Evolutionary conservation across 2,888 invertebrate genomes (phyloP).

Genomic region (Antheraea yamamai): DNA sequence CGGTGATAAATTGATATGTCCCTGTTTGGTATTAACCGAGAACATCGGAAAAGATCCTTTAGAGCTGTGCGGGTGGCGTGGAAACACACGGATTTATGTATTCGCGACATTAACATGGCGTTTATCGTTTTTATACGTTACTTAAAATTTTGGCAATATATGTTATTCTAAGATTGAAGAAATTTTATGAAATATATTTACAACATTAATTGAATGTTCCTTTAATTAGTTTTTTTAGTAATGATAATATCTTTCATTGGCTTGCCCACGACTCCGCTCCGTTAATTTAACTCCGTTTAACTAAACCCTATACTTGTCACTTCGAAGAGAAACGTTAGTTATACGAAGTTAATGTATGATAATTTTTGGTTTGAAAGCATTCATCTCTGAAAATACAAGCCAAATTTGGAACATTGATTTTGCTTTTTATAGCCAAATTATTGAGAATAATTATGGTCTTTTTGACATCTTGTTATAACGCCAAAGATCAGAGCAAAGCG

Average conservation of each 20-base stretch:
- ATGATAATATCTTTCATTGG: not conserved
- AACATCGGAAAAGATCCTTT: constrained; percentile 39
- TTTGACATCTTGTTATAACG: too few species aligned
- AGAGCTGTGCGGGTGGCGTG: constrained; percentile 22
- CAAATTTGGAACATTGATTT: too few species aligned
- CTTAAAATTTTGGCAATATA: not conserved
- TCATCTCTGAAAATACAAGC: too few species aligned
- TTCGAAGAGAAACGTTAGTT: too few species aligned
- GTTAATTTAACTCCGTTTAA: too few species aligned
- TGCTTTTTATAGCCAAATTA: too few species aligned
- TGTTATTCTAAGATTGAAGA: not conserved
- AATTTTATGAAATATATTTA: not conserved
- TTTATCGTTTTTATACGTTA: not conserved
- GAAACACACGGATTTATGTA: constrained; percentile 26
- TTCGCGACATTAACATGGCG: constrained; percentile 21
- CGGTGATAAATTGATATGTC: constrained; percentile 66
- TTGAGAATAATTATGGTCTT: too few species aligned
- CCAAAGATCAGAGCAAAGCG: too few species aligned
- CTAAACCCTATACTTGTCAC: too few species aligned
- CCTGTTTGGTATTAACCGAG: constrained; percentile 51
- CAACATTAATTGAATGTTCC: not conserved
- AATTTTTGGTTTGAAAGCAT: too few species aligned
- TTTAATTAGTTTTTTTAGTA: not conserved
- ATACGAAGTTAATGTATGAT: too few species aligned
- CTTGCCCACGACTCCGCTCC: not conserved